Conservation (phyloP, 2,888 invertebrate species). For the Blastobasis lacticolella region DNA sequence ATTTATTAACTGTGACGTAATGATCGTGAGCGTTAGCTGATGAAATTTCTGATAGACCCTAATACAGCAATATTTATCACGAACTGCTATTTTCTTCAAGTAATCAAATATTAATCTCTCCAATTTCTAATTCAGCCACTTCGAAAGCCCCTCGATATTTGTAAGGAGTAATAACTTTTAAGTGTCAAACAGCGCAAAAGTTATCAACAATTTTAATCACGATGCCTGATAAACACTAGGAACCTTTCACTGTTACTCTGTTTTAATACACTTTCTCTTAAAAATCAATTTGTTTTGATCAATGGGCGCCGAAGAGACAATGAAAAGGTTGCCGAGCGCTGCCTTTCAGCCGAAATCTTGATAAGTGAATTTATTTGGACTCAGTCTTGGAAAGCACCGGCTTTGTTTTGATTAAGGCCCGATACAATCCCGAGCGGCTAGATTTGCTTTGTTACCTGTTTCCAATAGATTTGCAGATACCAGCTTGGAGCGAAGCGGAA, state of each 20-base stretch:
- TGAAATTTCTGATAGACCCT: too few relatives aligned
- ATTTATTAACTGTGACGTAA: too few relatives aligned
- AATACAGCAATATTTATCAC: too few relatives aligned
- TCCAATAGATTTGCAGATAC: background rate
- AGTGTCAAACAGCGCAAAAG: conserved; percentile 6
- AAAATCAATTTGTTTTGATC: conserved; percentile 48
- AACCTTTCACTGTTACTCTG: conserved; percentile 32
- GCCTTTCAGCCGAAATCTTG: conserved; percentile 27
- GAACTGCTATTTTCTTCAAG: too few relatives aligned
- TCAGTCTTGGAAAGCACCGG: conserved; percentile 35
- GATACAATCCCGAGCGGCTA: conserved; percentile 19
- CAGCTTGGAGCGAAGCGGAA: too few relatives aligned
- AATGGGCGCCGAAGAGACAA: conserved; percentile 31
- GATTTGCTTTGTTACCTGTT: conserved; percentile 16
- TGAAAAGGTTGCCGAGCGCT: conserved; percentile 25
- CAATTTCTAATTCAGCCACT: background rate
- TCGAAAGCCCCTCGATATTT: background rate
- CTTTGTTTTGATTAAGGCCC: conserved; percentile 41
- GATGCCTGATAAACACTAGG: conserved; percentile 7
- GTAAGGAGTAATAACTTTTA: background rate
- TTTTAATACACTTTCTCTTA: conserved; percentile 46
- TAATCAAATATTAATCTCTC: too few relatives aligned
- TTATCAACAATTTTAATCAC: conserved; percentile 12
- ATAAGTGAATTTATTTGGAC: conserved; percentile 45
- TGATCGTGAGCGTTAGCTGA: too few relatives aligned